Base-by-base conservation (phyloP, 2,888 invertebrate species). In the Plutella xylostella region DNA sequence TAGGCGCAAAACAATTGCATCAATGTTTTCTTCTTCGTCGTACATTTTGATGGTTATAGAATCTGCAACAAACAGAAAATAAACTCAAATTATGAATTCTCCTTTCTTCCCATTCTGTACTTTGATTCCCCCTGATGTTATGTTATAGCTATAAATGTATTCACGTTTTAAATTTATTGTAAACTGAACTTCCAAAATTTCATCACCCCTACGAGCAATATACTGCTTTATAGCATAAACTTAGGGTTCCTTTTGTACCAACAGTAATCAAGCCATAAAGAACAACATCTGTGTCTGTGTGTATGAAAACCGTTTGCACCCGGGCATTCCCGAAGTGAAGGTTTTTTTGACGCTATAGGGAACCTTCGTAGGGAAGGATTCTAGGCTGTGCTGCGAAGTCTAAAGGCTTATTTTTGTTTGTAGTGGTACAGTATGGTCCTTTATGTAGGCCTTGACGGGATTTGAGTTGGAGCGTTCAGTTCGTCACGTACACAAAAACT, bases 1-100 rank as follows among this genome's bases (percentile, higher is more conserved):
- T 47, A 65, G 53, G 42, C 53, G 58, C 51, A 55, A 55, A 47
- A 62, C 56, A 38, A 60, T 58, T 42, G 52, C 55, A 43, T 61
- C 52, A 43, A 66, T 56, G 43, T 60, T 57, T 15, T 58, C 59
- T 39, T 58, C 59, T 45, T 60, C 59, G 19, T 57, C 61, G 47
- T 57, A 57, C 66, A 67, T 66, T 40, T 42, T 50, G 54, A 53
- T 48, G 44, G 53, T 15, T 33, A 12, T 19, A 14, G 42, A 42
- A 43, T 48, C 63, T 65, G 58, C 7, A 65, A 65, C 57, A 63
- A 59, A 51, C 42, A 14, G 18, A 43, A 18, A 12, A 20, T 20
- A 37, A 2, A 20, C 42, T 6, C 2, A 7, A 37, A n/a, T 19
- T 15, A 37, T 37, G 1, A 12, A 19, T 9, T 5, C 20, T 37